Percentiles rank a stretch among this genome's conserved stretches.
Evolutionary conservation across 2,888 invertebrate genomes (phyloP).

Genomic region (Coelinius sp.): DNA sequence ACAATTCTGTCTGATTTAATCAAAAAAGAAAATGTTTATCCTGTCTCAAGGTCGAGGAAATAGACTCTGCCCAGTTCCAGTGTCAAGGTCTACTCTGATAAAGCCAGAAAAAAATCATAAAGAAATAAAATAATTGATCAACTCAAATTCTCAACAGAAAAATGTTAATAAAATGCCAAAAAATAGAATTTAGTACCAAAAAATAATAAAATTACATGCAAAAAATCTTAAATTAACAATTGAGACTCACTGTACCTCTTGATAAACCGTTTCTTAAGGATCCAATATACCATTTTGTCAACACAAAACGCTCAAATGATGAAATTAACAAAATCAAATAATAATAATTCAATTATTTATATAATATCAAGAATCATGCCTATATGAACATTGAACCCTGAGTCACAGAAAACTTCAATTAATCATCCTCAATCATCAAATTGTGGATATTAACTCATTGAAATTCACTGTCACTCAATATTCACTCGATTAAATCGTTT

Average conservation of each 20-base stretch:
- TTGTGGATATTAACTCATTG: too few relatives aligned
- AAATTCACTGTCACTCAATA: not conserved
- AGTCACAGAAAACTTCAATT: not conserved
- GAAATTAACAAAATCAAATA: not conserved
- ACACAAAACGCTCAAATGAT: not conserved
- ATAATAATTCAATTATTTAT: not conserved
- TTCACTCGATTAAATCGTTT: not conserved
- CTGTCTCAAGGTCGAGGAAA: too few relatives aligned
- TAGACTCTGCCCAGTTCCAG: too few relatives aligned
- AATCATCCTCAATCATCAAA: not conserved
- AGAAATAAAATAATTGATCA: too few relatives aligned
- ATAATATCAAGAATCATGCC: not conserved
- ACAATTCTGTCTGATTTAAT: too few relatives aligned
- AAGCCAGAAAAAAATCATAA: too few relatives aligned
- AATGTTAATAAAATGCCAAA: too few relatives aligned
- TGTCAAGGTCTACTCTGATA: too few relatives aligned
- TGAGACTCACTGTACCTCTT: slow-evolving; percentile 56
- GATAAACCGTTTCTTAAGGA: slow-evolving; percentile 60
- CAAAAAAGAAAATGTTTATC: too few relatives aligned
- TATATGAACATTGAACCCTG: not conserved
- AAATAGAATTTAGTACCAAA: too few relatives aligned
- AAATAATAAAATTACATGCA: too few relatives aligned
- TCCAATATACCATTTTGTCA: slow-evolving; percentile 58
- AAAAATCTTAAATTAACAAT: not conserved
- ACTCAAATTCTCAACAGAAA: too few relatives aligned